These are phyloP conservation scores for Anolis sagrei DNA, from an alignment of 2,113 vertebrate species.

Conservation along the genomic window DNA sequence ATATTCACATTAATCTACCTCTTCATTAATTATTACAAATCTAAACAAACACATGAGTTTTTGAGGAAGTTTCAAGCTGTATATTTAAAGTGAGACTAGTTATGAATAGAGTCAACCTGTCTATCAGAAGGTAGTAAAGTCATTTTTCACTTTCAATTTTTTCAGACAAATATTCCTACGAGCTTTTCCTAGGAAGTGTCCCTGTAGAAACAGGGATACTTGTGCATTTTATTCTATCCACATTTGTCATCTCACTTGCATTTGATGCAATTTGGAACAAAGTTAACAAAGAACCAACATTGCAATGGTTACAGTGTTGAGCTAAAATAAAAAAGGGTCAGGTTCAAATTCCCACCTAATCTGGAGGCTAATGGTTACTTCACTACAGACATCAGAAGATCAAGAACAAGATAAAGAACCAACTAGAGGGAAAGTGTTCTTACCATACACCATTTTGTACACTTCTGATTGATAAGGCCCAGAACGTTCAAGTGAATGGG, in stretches of 20 bases:
- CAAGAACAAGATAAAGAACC: too few species aligned
- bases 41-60: not conserved
- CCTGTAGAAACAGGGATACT: not conserved
- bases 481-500: too few species aligned
- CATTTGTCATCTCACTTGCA: not conserved
- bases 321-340: too few species aligned
- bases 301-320: too few species aligned
- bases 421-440: too few species aligned
- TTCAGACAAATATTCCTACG: not conserved
- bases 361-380: too few species aligned
- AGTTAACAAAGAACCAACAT: too few species aligned
- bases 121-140: not conserved
- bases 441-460: too few species aligned
- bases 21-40: constrained; percentile 36
- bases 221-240: not conserved
- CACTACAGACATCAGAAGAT: too few species aligned
- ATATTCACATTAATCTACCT: not conserved
- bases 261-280: too few species aligned
- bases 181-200: not conserved
- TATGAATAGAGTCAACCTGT: not conserved
- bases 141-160: not conserved
- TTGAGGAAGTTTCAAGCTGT: not conserved
- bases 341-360: too few species aligned
- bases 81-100: constrained; percentile 18
- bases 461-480: too few species aligned